phyloP scores from a whole-genome alignment of 2,797 vertebrate species.

The Enteromius radiatus region DNA sequence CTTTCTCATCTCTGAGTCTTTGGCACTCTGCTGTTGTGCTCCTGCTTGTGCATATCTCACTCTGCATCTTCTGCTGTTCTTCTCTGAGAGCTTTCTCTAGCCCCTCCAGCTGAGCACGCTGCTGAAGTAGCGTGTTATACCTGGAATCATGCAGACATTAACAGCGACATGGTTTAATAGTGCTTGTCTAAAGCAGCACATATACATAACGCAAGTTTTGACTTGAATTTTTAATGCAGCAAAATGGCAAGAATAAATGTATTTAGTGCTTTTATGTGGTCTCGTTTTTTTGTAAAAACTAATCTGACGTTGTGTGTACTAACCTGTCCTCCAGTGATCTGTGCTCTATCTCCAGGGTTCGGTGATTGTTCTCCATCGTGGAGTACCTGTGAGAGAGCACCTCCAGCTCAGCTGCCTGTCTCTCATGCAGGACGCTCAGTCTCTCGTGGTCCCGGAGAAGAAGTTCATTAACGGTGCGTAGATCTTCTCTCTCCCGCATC shows the following conservation, averaged over 20 bases:
- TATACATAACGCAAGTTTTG: background rate
- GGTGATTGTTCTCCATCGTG: slow-evolving; percentile 88
- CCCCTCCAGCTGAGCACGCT: slow-evolving; percentile 93
- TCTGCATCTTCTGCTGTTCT: slow-evolving; percentile 92
- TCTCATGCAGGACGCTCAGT: slow-evolving; percentile 92
- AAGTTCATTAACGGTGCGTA: slow-evolving; percentile 88
- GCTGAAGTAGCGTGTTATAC: slow-evolving; percentile 93
- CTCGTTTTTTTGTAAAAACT: background rate
- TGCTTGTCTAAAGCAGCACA: background rate
- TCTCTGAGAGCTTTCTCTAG: slow-evolving; percentile 90
- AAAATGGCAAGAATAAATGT: background rate
- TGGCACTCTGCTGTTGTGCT: slow-evolving; percentile 85
- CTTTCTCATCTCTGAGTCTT: slow-evolving; percentile 89
- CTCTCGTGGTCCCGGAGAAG: slow-evolving; percentile 95
- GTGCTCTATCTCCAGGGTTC: slow-evolving; percentile 76
- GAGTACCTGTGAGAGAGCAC: slow-evolving; percentile 93
- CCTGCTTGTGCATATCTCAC: slow-evolving; percentile 87
- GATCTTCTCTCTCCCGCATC: slow-evolving; percentile 90
- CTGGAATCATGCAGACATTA: slow-evolving; percentile 69
- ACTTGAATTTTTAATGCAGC: background rate
- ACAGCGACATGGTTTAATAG: background rate
- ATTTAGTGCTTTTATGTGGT: too few relatives aligned
- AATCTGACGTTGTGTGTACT: slow-evolving; percentile 54
- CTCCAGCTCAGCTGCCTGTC: slow-evolving; percentile 91
- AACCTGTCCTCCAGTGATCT: slow-evolving; percentile 86